Percentiles rank a stretch among this genome's conserved stretches.
Conservation (phyloP, 2,888 invertebrate species). For the Syritta pipiens region DNA sequence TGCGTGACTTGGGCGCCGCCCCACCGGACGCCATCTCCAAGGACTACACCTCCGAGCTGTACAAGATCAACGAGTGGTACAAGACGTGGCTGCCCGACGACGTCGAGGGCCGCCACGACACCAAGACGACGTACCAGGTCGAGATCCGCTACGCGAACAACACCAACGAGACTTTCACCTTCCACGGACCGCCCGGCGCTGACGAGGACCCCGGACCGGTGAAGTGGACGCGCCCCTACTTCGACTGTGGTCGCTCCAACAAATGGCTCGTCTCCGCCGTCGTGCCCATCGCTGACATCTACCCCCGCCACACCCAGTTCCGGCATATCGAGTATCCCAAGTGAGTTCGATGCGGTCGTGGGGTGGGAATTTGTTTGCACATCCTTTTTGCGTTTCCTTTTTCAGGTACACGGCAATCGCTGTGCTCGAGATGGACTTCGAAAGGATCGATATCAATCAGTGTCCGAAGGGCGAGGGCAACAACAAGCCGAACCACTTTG, state of each 20-base stretch:
- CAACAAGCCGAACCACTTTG: conserved; percentile 91
- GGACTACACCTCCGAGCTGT: conserved; percentile 95
- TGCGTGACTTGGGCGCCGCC: conserved; percentile 92
- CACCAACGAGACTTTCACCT: conserved; percentile 97
- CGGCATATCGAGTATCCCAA: conserved; percentile 96
- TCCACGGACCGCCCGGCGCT: conserved; percentile 94
- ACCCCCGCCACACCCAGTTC: conserved; percentile 94
- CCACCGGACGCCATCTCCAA: conserved; percentile 87
- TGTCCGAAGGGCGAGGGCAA: conserved; percentile 95
- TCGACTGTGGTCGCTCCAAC: conserved; percentile 96
- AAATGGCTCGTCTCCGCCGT: conserved; percentile 97
- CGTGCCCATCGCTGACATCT: conserved; percentile 96
- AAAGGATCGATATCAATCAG: conserved; percentile 97
- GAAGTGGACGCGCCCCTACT: conserved; percentile 96
- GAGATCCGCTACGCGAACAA: conserved; percentile 96
- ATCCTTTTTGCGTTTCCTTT: conserved; percentile 17
- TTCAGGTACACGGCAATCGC: conserved; percentile 92
- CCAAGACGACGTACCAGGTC: conserved; percentile 95
- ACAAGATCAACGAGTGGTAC: conserved; percentile 97
- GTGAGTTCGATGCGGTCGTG: conserved; percentile 80
- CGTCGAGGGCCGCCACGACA: conserved; percentile 90
- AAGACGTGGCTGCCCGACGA: conserved; percentile 94
- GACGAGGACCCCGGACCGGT: conserved; percentile 96
- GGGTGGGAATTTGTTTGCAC: conserved; percentile 1
- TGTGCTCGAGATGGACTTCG: conserved; percentile 97